Evolutionary conservation across 2,113 vertebrate genomes (phyloP).

Genomic region (Neoarius graeffei): DNA sequence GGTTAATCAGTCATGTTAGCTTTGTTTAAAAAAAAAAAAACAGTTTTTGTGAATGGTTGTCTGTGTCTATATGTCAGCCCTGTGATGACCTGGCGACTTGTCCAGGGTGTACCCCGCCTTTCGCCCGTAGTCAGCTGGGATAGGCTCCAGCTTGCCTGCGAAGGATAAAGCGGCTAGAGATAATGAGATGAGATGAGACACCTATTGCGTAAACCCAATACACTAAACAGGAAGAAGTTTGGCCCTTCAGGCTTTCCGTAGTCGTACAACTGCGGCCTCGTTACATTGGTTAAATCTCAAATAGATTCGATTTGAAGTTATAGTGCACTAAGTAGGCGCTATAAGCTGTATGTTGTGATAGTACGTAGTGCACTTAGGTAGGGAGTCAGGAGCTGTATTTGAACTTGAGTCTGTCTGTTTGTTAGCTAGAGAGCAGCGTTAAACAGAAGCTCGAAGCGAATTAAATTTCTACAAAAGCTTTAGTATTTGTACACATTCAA

Average conservation of each 20-base stretch:
- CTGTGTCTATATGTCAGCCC: no score
- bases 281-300: background rate
- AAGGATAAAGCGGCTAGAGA: no score
- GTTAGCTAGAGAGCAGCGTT: slow-evolving; percentile 19
- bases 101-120: no score
- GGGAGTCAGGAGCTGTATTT: background rate
- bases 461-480: background rate
- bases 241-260: slow-evolving; percentile 22
- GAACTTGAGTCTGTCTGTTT: background rate
- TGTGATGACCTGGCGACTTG: no score
- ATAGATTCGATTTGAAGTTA: no score
- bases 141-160: no score
- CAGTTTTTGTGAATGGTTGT: no score
- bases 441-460: background rate
- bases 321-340: background rate
- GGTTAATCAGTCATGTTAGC: no score
- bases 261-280: background rate
- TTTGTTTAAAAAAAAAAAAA: no score
- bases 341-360: background rate
- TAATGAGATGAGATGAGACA: no score
- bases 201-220: background rate
- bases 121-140: no score
- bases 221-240: background rate
- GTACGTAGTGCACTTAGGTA: background rate
- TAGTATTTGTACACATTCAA: background rate